phyloP scores from a whole-genome alignment of 2,888 invertebrate genomes.

The Drosophila barbarae region DNA sequence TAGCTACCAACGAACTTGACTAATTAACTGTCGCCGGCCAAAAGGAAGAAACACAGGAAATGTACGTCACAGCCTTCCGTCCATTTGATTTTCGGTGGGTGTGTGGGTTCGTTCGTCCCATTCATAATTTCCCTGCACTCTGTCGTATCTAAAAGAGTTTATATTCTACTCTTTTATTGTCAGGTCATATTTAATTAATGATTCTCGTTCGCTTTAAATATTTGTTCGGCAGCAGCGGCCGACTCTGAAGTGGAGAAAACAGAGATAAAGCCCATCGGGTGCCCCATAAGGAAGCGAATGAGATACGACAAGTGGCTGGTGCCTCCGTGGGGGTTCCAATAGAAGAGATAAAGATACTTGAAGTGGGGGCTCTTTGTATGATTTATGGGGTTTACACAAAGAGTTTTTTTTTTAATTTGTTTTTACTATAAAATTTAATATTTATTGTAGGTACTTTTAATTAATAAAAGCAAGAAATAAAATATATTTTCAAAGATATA shows the following conservation, averaged over 20 bases:
- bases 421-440: background rate
- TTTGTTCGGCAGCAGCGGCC: constrained; percentile 12
- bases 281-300: constrained; percentile 29
- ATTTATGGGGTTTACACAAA: background rate
- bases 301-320: background rate
- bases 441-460: background rate
- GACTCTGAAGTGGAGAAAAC: constrained; percentile 14
- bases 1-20: constrained; percentile 29
- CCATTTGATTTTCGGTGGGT: background rate
- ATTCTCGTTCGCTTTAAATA: constrained; percentile 45
- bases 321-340: constrained; percentile 1
- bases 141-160: constrained; percentile 6
- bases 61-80: constrained; percentile 16
- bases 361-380: constrained; percentile 11
- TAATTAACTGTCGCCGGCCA: constrained; percentile 38
- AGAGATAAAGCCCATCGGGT: constrained; percentile 9
- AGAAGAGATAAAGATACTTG: constrained; percentile 6
- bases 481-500: background rate
- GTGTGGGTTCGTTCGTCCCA: constrained; percentile 6
- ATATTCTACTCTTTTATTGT: constrained; percentile 54
- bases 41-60: constrained; percentile 33
- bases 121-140: constrained; percentile 27
- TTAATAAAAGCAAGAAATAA: background rate
- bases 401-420: background rate
- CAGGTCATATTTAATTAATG: constrained; percentile 68